Evolutionary conservation across 2,888 invertebrate species (phyloP).

Genomic region (Diploptera punctata): DNA sequence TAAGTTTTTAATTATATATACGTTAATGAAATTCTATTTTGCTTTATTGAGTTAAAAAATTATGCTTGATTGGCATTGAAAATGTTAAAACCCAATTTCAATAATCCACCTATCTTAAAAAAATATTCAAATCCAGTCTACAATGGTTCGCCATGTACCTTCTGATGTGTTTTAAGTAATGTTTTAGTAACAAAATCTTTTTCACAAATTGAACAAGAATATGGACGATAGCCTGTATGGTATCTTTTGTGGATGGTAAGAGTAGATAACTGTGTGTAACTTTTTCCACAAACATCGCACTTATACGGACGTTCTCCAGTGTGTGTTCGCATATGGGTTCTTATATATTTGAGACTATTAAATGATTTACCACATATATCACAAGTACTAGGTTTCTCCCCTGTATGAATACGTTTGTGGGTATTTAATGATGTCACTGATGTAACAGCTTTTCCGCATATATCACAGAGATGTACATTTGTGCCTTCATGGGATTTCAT

Average conservation of each 20-base stretch:
- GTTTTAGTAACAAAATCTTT: constrained; percentile 44
- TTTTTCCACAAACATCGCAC: constrained; percentile 48
- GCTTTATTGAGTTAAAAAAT: no score
- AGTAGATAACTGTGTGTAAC: constrained; percentile 54
- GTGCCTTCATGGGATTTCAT: constrained; percentile 10
- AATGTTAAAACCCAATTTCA: no score
- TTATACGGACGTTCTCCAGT: constrained; percentile 35
- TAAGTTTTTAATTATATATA: no score
- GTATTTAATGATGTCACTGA: not conserved
- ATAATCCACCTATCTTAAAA: no score
- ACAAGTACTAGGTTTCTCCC: constrained; percentile 47
- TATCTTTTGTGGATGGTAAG: constrained; percentile 54
- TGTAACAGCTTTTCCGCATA: constrained; percentile 13
- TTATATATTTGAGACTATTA: constrained; percentile 47
- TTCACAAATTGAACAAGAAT: constrained; percentile 49
- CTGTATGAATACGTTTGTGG: constrained; percentile 24
- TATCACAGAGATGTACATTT: constrained; percentile 6
- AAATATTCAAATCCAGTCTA: no score
- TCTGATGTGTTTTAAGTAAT: constrained; percentile 31
- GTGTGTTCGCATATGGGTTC: constrained; percentile 50
- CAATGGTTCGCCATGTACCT: constrained; percentile 46
- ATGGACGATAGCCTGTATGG: constrained; percentile 49
- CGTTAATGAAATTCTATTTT: no score
- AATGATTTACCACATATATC: constrained; percentile 50
- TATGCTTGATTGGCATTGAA: no score